These are phyloP conservation scores for Micronisus gabar DNA, from an alignment of 2,113 vertebrate genomes.

Conservation along the genomic window DNA sequence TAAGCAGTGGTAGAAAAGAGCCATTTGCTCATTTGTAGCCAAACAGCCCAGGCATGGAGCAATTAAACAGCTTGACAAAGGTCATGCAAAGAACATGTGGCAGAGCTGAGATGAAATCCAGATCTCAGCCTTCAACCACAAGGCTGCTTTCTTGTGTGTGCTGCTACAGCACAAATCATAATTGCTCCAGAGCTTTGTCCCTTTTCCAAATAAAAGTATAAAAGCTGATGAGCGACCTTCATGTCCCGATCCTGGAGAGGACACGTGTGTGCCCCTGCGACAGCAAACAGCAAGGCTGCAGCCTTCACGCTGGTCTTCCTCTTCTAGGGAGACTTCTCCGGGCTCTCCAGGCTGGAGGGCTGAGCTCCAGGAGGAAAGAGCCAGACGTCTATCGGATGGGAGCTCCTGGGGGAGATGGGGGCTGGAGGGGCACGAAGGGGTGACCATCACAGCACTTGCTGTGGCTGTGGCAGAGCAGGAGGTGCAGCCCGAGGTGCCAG, in stretches of 20 bases:
- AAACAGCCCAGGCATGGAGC: not conserved
- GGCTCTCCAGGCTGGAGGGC: not conserved
- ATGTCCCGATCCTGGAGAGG: not conserved
- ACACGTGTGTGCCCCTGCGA: rapidly evolving
- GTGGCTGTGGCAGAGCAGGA: not conserved
- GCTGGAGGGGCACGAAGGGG: rapidly evolving
- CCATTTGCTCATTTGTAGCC: not conserved
- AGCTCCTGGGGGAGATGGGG: not conserved
- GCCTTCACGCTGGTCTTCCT: not conserved
- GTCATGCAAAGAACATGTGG: not conserved
- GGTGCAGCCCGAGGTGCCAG: not conserved
- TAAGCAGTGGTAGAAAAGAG: not conserved
- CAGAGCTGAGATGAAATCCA: not conserved
- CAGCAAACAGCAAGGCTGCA: not conserved
- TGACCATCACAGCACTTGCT: rapidly evolving
- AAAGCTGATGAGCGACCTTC: not conserved
- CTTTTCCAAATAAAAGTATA: not conserved
- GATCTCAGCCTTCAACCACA: not conserved
- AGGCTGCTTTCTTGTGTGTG: not conserved
- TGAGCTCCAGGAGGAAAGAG: not conserved
- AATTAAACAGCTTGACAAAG: not conserved
- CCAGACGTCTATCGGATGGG: rapidly evolving
- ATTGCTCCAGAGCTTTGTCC: not conserved
- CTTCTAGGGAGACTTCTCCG: not conserved
- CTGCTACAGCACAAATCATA: not conserved